Conservation (phyloP, 2,113 vertebrate species). For the Phodopus roborovskii region DNA sequence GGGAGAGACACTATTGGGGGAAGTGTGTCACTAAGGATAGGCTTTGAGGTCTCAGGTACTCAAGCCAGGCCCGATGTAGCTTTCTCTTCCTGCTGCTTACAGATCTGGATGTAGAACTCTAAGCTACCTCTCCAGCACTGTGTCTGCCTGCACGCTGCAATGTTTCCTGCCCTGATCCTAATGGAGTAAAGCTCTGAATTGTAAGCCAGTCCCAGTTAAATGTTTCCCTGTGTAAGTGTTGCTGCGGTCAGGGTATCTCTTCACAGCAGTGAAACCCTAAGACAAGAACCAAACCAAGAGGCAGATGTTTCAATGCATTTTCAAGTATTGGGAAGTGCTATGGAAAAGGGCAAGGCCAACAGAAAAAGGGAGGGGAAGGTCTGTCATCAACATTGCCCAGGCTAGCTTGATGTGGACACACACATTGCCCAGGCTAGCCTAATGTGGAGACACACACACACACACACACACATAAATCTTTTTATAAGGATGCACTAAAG, state of each 20-base stretch:
- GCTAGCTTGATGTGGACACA: background rate
- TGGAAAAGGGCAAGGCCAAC: background rate
- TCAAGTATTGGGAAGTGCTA: fast-evolving
- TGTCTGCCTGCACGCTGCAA: background rate
- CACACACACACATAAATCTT: background rate
- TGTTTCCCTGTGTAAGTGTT: background rate
- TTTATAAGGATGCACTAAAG: background rate
- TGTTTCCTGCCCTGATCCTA: background rate
- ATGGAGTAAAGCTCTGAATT: background rate
- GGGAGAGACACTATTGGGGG: background rate
- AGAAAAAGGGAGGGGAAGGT: background rate
- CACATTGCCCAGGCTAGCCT: too few relatives aligned
- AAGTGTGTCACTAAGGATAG: background rate
- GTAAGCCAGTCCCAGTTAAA: background rate
- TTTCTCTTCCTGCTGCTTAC: background rate
- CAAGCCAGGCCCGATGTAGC: background rate
- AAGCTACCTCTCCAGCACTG: background rate
- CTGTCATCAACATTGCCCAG: too few relatives aligned
- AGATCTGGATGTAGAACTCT: too few relatives aligned
- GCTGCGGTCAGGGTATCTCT: background rate
- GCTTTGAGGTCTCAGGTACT: background rate
- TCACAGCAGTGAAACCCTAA: background rate
- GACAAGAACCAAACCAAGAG: background rate
- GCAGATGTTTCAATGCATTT: background rate
- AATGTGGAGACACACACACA: background rate